These are phyloP conservation scores for Sander vitreus DNA, from an alignment of 2,113 vertebrate species.

Conservation along the genomic window DNA sequence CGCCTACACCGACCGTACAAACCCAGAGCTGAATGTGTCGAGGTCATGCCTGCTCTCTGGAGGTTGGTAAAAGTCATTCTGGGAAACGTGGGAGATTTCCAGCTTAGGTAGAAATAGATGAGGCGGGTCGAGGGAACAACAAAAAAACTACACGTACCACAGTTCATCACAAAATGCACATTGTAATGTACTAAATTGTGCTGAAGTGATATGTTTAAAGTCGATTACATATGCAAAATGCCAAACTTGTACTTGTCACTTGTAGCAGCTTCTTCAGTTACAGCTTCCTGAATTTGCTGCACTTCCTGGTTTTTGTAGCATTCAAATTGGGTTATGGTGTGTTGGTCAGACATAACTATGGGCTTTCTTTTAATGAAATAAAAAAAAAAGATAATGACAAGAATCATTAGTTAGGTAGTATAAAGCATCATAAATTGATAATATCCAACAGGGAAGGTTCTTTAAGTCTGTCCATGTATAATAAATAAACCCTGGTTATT, in stretches of 20 bases:
- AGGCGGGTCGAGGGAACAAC: slow-evolving; percentile 1
- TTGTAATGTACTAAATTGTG: not conserved
- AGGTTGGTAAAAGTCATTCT: slow-evolving; percentile 51
- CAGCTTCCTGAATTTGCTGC: not conserved
- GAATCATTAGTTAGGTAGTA: not conserved
- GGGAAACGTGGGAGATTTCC: slow-evolving; percentile 57
- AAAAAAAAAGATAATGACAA: not conserved
- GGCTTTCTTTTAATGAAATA: not conserved
- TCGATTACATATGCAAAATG: not conserved
- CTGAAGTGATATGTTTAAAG: not conserved
- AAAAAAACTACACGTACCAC: not conserved
- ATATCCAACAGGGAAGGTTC: not conserved
- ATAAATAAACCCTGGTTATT: not conserved
- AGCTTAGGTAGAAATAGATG: not conserved
- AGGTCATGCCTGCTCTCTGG: slow-evolving; percentile 44
- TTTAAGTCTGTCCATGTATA: not conserved
- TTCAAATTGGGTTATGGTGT: not conserved
- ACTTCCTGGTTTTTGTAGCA: not conserved
- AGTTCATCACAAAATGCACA: not conserved
- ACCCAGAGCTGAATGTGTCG: slow-evolving; percentile 29
- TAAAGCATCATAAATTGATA: not conserved
- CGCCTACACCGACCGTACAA: slow-evolving; percentile 55
- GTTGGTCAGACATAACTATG: not conserved
- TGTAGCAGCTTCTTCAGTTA: not conserved
- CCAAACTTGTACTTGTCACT: not conserved